A percentile compares a stretch with the other conserved stretches of the same genome.
Evolutionary conservation across 2,797 vertebrate genomes (phyloP).

Genomic region (Psittacula derbiana): DNA sequence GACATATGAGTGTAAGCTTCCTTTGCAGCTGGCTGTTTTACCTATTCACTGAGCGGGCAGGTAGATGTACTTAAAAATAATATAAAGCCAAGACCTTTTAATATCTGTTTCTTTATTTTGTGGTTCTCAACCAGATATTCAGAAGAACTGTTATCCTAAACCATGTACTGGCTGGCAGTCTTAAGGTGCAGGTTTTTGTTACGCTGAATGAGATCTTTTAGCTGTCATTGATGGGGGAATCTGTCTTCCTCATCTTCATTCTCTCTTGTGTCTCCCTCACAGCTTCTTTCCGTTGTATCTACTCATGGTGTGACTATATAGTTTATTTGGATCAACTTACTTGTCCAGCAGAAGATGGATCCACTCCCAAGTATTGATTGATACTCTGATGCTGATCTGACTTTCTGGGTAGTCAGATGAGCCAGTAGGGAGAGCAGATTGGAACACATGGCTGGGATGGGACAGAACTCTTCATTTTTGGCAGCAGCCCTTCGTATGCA

Average conservation of each 20-base stretch:
- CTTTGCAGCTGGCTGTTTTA: not conserved
- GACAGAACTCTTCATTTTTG: fast-evolving
- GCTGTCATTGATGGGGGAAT: not conserved
- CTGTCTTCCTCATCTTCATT: not conserved
- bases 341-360: not conserved
- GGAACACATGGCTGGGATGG: not conserved
- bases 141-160: not conserved
- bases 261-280: not conserved
- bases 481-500: not conserved
- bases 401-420: not conserved
- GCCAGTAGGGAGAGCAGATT: not conserved
- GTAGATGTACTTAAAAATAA: not conserved
- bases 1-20: not conserved
- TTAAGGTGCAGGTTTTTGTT: not conserved
- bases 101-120: not conserved
- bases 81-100: not conserved
- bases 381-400: not conserved
- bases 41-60: not conserved
- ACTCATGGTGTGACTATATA: not conserved
- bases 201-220: not conserved
- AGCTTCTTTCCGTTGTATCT: not conserved
- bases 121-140: not conserved
- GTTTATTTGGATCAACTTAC: not conserved
- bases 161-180: not conserved
- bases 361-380: not conserved